A percentile compares a stretch with the other conserved stretches of the same genome.
Evolutionary conservation across 2,113 vertebrate genomes (phyloP).

Genomic region (Anoplopoma fimbria): DNA sequence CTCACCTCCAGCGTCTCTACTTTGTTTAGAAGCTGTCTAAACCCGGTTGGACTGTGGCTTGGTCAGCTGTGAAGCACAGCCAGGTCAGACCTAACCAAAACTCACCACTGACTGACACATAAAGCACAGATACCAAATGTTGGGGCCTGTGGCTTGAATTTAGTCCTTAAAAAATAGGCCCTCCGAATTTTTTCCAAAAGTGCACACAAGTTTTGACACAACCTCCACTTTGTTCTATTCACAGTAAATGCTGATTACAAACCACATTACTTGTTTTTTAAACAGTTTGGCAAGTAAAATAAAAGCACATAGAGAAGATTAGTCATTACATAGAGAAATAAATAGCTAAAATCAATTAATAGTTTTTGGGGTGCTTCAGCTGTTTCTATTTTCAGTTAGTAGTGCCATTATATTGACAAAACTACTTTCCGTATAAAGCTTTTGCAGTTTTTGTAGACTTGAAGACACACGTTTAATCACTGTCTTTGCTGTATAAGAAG

Average conservation of each 20-base stretch:
- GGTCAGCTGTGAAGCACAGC: constrained; percentile 39
- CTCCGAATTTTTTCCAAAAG: constrained; percentile 5
- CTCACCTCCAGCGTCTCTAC: constrained; percentile 13
- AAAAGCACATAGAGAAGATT: not conserved
- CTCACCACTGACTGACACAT: constrained; percentile 42
- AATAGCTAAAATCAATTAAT: not conserved
- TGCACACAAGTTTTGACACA: not conserved
- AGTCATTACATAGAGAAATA: not conserved
- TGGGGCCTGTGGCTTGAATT: constrained; percentile 26
- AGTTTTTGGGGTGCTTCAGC: not conserved
- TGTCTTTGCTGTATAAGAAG: not conserved
- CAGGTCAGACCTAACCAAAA: constrained; percentile 35
- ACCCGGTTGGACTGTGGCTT: constrained; percentile 41
- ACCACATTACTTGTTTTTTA: not conserved
- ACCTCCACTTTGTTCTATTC: not conserved
- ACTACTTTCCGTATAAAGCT: too few species aligned
- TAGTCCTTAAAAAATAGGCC: not conserved
- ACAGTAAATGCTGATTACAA: not conserved
- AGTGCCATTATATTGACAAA: not conserved
- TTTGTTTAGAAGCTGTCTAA: constrained; percentile 49
- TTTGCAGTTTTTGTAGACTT: too few species aligned
- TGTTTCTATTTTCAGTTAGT: not conserved
- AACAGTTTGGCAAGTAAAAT: not conserved
- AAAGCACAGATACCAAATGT: constrained; percentile 23
- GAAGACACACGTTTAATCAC: not conserved